Evolutionary conservation across 2,113 vertebrate genomes (phyloP).

Genomic region (Nannospalax galili): DNA sequence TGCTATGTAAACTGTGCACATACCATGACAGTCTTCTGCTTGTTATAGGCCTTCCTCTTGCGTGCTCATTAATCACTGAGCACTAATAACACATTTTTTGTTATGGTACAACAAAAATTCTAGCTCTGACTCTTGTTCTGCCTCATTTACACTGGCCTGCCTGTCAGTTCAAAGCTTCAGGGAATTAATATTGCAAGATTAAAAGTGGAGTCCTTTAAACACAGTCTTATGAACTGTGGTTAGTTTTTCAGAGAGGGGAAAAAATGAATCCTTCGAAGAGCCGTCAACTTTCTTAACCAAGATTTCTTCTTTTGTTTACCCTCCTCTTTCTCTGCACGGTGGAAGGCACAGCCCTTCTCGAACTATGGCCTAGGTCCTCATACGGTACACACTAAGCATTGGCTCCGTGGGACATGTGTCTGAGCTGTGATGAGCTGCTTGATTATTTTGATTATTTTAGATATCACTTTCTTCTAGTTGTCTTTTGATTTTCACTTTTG

Average conservation of each 20-base stretch:
- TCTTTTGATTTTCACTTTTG: conserved; percentile 71
- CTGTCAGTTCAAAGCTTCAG: conserved; percentile 83
- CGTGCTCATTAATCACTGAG: conserved; percentile 84
- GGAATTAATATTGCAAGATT: conserved; percentile 83
- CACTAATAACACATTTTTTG: conserved; percentile 84
- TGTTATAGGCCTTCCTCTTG: conserved; percentile 81
- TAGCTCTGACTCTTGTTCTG: conserved; percentile 82
- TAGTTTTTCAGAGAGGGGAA: conserved; percentile 65
- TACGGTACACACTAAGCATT: background rate
- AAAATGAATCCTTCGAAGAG: conserved; percentile 80
- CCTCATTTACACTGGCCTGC: conserved; percentile 85
- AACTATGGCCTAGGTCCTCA: fast-evolving
- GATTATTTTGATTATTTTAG: conserved; percentile 53
- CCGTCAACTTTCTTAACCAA: conserved; percentile 73
- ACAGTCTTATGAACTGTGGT: conserved; percentile 82
- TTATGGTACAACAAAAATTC: conserved; percentile 83
- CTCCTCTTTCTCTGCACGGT: conserved; percentile 43
- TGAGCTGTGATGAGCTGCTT: conserved; percentile 41
- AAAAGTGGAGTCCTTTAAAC: conserved; percentile 82
- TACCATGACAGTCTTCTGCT: conserved; percentile 81
- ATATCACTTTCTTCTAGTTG: conserved; percentile 58
- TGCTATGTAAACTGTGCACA: conserved; percentile 76
- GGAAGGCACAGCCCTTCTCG: background rate
- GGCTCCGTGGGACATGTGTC: background rate
- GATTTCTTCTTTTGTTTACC: conserved; percentile 64